A percentile compares a stretch with the other conserved stretches of the same genome.
phyloP scores from a whole-genome alignment of 2,888 invertebrate species.

The Diplolepis rosae region DNA sequence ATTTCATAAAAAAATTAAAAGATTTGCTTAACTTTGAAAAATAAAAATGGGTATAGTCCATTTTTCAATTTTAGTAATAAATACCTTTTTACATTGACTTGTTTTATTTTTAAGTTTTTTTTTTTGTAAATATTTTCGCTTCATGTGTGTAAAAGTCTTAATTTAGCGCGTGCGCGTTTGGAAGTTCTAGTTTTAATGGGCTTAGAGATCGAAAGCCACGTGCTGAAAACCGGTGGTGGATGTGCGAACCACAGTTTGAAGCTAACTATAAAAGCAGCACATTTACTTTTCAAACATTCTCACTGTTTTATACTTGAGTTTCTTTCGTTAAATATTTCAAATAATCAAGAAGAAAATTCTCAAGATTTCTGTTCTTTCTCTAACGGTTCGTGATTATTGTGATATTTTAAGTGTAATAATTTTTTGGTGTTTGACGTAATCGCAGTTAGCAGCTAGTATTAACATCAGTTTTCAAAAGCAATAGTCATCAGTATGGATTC shows the following conservation, averaged over 20 bases:
- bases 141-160: neutral
- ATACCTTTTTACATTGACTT: too few relatives aligned
- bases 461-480: neutral
- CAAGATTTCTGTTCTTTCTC: neutral
- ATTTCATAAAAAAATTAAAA: too few relatives aligned
- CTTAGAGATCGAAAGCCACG: constrained; percentile 24
- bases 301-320: neutral
- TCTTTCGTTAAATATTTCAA: neutral
- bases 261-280: neutral
- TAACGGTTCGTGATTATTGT: neutral
- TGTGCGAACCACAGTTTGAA: neutral
- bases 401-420: neutral
- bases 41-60: too few relatives aligned
- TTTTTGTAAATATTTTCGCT: neutral
- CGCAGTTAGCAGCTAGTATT: too few relatives aligned
- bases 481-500: constrained; percentile 29
- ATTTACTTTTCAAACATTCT: neutral
- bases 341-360: neutral
- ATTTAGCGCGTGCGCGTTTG: neutral
- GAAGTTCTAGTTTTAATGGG: neutral
- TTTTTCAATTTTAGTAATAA: too few relatives aligned
- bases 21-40: too few relatives aligned
- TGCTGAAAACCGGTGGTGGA: constrained; percentile 17
- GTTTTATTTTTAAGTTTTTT: neutral
- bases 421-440: neutral